Evolutionary conservation across 1,140 invertebrate genomes (phyloP), one percentile per base, ranked within the genome.

Genomic region (Adelges cooleyi): DNA sequence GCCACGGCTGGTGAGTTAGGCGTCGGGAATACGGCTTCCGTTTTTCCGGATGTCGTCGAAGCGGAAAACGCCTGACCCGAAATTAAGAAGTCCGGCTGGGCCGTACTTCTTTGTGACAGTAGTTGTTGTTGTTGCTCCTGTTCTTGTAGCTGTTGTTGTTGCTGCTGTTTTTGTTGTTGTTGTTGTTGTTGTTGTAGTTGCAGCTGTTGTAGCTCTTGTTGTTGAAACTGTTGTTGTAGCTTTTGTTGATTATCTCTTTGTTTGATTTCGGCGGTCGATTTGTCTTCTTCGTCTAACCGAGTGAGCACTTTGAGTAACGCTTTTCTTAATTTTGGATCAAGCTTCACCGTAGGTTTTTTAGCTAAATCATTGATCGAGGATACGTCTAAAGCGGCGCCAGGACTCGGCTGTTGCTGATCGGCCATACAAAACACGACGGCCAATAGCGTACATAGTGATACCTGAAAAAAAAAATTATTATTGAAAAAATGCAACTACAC

Each of bases 251-350:
- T 73, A 73, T 29, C 73, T 69, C 3, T 77, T 5, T 33, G 25
- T 36, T 44, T 20, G 4, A 68, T 65, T 56, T 68, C 33, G 13
- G 40, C 29, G 36, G 29, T 17, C 6, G 56, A 40, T 10, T 67
- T 66, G 0, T 74, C 71, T n/a, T 72, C 71, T 22, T 75, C 71
- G 54, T 87, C 84, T 33, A 86, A 72, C 67, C 86, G 82, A 46
- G 80, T 82, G 0, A 87, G 75, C 2, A 85, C 85, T 72, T 82
- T 82, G 10, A 87, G 72, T n/a, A 87, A 73, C 1, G 84, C 84
- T 73, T 82, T 82, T 5, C 84, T 75, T 49, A 86, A 77, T 44
- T 81, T 83, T 38, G 84, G 84, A 73, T 86, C 84, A 44, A 87
- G 70, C 54, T 80, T 79, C 0, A 83, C 76, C 23, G 22, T 36